Base-by-base conservation (phyloP, 2,113 vertebrate species). In the Gobiocypris rarus region DNA sequence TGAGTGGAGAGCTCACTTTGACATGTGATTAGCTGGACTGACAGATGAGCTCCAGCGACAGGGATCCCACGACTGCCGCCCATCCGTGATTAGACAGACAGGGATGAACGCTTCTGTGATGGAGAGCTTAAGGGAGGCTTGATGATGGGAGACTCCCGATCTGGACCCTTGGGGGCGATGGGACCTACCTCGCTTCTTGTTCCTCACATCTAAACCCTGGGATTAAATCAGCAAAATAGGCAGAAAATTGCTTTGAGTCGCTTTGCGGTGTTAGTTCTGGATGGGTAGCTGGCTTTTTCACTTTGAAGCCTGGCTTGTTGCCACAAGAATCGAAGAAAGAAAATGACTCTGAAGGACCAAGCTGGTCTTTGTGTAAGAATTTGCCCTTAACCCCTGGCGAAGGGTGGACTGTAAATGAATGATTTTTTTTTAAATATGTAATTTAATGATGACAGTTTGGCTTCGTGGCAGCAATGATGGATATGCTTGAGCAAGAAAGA, bases 181-280 rank as follows among this genome's bases (percentile, higher is more conserved):
- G 83, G 41, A 85, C 59, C 59, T 9, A 67, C 84, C 82, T 85
- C 45, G 65, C 75, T 73, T 48, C 77, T 84, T 81, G 83, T 71
- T 81, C 80, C 86, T 38, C 65, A 83, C 90, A 90, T 91, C 88
- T 88, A 89, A 92, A 92, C 90, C 91, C 81, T 89, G 75, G 89
- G 91, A 94, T 93, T 93, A 91, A 91, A 93, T 93, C 89, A 89
- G 90, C 85, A 90, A 93, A 94, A 94, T 89, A 90, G 89, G 85
- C 90, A 91, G 91, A 93, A 94, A 94, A 94, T 95, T 93, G 92
- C 92, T 90, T 92, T 92, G 92, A 93, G 92, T 89, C 75, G 86
- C 88, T 90, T 90, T 88, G 89, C 87, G 87, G 93, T 90, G 93
- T 94, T 94, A 93, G 92, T 93, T 94, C 90, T 93, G 91, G 91